A percentile compares a stretch with the other conserved stretches of the same genome.
These are phyloP conservation scores for Stichopus chloronotus DNA, from an alignment of 35 echinoderm and acorn worm species.

Conservation along the genomic window DNA sequence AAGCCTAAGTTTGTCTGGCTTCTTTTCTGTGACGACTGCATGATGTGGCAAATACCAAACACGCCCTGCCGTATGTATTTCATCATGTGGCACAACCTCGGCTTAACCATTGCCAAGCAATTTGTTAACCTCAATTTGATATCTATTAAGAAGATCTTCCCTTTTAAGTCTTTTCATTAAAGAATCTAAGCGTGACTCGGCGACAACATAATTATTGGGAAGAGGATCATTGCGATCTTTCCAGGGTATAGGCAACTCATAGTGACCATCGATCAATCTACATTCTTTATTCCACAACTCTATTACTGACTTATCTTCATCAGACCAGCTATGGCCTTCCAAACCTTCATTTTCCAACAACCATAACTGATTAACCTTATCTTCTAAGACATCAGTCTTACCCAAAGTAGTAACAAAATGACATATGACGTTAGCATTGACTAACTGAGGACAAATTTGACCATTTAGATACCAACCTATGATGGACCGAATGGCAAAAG, in stretches of 20 bases:
- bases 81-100: slow-evolving; percentile 20
- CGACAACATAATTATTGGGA: neutral
- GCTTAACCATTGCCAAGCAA: slow-evolving; percentile 7
- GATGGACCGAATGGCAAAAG: slow-evolving; percentile 23
- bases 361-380: slow-evolving; percentile 25
- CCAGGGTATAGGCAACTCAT: slow-evolving; percentile 35
- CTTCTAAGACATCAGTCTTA: neutral
- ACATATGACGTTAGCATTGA: slow-evolving; percentile 31
- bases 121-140: slow-evolving; percentile 18
- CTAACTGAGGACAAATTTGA: slow-evolving; percentile 14
- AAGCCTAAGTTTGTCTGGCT: slow-evolving; percentile 40
- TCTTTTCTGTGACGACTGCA: slow-evolving; percentile 22
- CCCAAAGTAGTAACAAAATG: slow-evolving; percentile 29
- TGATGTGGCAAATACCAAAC: slow-evolving; percentile 62
- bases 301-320: slow-evolving; percentile 1
- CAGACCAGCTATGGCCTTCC: slow-evolving; percentile 22
- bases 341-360: slow-evolving; percentile 25
- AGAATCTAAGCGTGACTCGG: neutral
- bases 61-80: slow-evolving; percentile 32
- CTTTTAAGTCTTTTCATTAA: slow-evolving; percentile 38
- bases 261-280: slow-evolving; percentile 31
- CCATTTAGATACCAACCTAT: slow-evolving; percentile 28
- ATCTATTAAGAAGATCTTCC: slow-evolving; percentile 6
- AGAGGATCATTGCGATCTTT: slow-evolving; percentile 30
- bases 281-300: slow-evolving; percentile 21